These are phyloP conservation scores for Caenorhabditis sp. DNA, from an alignment of 2,888 invertebrate species.

Conservation along the genomic window DNA sequence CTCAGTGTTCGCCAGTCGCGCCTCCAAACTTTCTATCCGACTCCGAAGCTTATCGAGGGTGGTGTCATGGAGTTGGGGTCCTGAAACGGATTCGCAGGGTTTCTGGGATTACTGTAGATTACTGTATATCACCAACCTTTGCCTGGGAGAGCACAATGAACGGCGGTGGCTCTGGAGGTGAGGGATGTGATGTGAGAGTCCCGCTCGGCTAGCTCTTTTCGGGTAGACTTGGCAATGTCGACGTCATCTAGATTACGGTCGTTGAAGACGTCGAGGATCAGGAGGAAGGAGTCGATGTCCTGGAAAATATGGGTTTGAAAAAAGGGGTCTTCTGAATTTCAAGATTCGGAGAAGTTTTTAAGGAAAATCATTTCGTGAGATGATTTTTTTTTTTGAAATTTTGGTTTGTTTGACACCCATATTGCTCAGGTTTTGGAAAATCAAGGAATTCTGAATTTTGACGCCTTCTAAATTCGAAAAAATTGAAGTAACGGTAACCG, in stretches of 20 bases:
- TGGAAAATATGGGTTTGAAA: conserved; percentile 7
- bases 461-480: too few relatives aligned
- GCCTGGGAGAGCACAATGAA: conserved; percentile 74
- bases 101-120: background rate
- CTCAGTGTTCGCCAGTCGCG: conserved; percentile 65
- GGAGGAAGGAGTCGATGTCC: conserved; percentile 57
- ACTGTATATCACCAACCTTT: conserved; percentile 20
- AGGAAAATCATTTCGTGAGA: too few relatives aligned
- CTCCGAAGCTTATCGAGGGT: conserved; percentile 70
- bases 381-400: background rate
- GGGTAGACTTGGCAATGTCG: conserved; percentile 66
- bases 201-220: conserved; percentile 75
- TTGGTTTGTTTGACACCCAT: too few relatives aligned
- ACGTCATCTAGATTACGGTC: conserved; percentile 62
- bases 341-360: too few relatives aligned
- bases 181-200: conserved; percentile 73
- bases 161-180: conserved; percentile 72
- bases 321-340: too few relatives aligned
- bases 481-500: too few relatives aligned
- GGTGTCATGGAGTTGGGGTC: conserved; percentile 61
- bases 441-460: too few relatives aligned
- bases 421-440: too few relatives aligned
- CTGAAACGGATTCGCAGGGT: background rate
- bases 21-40: conserved; percentile 73
- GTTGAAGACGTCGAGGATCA: conserved; percentile 59